Evolutionary conservation across 2,888 invertebrate genomes (phyloP), one percentile per base, ranked within the genome.

Genomic region (Folsomia candida): DNA sequence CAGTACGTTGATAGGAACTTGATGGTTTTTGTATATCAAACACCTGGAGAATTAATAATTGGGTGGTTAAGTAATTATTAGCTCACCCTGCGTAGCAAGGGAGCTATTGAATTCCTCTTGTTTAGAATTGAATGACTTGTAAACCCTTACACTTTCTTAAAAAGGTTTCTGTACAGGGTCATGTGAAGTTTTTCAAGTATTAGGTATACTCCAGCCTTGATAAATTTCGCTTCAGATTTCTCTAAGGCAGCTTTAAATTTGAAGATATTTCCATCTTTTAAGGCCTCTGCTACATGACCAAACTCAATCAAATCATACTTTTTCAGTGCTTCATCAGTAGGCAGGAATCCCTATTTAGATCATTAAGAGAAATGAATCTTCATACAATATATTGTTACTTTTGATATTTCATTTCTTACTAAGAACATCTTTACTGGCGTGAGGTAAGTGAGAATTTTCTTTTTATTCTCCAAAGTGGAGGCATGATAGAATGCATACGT

Each of bases 341-440:
- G 98, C 89, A 98, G 92, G 81, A 89, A 94, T 0, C 99, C 98
- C 87, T 87, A 79, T 51, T 82, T 29, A 9, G 11, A 18, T 59
- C 37, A 25, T 57, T 20, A 18, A 47, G 28, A 59, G 60, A 20
- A 61, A n/a, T n/a, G n/a, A n/a, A n/a, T n/a, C n/a, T n/a, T n/a
- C n/a, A n/a, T n/a, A n/a, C n/a, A n/a, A n/a, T n/a, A n/a, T n/a
- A n/a, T n/a, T n/a, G n/a, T n/a, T n/a, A n/a, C n/a, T n/a, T 64
- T 20, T 18, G 25, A 22, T 24, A 28, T 18, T 25, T 24, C 22
- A 51, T 37, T 37, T 76, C 81, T 81, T 82, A 85, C 87, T 73
- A 97, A 85, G 66, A 98, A 86, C 94, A 99, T 97, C 87, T 97
- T 97, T 0, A 97, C 96, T 1, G 97, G 97, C 51, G 97, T 91